Percentiles rank a stretch among this genome's conserved stretches.
Evolutionary conservation across 2,113 vertebrate genomes (phyloP).

Genomic region (Barnardius zonarius): DNA sequence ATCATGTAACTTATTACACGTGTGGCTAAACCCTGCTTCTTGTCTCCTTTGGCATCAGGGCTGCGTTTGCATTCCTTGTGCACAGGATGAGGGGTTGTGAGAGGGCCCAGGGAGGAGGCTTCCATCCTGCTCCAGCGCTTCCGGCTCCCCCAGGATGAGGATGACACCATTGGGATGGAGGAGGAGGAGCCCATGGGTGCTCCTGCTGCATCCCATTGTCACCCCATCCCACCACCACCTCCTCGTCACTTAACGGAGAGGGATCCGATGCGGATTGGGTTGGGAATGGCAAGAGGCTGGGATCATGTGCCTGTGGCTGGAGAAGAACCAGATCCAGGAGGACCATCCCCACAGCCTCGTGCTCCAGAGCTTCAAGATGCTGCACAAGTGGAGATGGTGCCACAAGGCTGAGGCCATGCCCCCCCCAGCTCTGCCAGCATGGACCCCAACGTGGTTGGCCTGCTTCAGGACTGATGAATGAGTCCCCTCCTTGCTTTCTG

Average conservation of each 20-base stretch:
- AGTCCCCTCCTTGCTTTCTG: background rate
- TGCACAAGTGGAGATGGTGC: background rate
- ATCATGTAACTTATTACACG: background rate
- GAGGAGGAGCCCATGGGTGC: background rate
- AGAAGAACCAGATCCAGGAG: background rate
- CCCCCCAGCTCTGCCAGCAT: background rate
- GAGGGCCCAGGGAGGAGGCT: background rate
- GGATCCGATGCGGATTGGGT: background rate
- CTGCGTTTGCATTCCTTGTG: background rate
- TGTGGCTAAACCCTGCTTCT: background rate
- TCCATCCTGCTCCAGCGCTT: background rate
- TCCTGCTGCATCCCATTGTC: background rate
- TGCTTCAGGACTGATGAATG: background rate
- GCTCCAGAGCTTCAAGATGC: background rate
- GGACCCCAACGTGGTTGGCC: background rate
- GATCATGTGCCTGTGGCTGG: background rate
- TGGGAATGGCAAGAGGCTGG: background rate
- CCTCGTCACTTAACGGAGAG: background rate
- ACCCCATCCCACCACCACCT: background rate
- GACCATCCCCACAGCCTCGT: background rate
- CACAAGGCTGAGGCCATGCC: background rate
- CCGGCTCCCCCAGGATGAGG: background rate
- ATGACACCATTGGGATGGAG: background rate
- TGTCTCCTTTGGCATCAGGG: background rate
- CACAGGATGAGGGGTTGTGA: background rate